Evolutionary conservation across 2,888 invertebrate genomes (phyloP).

Genomic region (Drosophila bunnanda): DNA sequence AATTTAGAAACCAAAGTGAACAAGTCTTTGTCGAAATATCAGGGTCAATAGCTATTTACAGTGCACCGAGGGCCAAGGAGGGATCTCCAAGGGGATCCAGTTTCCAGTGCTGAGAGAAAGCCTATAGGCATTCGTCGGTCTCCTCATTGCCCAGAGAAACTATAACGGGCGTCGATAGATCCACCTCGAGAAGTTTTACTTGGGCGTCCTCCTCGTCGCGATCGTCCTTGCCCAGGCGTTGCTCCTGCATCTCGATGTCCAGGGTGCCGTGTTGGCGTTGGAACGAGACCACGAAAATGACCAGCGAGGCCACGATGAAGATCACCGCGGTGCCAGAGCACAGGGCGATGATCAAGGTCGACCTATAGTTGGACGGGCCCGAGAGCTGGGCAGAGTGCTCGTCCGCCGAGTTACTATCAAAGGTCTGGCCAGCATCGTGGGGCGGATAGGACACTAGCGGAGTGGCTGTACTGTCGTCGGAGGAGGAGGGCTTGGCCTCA

Average conservation of each 20-base stretch:
- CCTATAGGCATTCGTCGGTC: constrained; percentile 74
- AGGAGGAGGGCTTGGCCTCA: constrained; percentile 51
- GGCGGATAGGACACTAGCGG: constrained; percentile 73
- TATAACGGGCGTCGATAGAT: constrained; percentile 68
- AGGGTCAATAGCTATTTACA: constrained; percentile 68
- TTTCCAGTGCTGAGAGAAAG: constrained; percentile 13
- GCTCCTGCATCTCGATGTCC: constrained; percentile 84
- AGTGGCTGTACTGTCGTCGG: constrained; percentile 69
- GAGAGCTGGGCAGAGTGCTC: constrained; percentile 75
- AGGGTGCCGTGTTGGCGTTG: constrained; percentile 82
- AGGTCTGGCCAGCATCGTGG: constrained; percentile 73
- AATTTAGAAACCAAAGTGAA: constrained; percentile 49
- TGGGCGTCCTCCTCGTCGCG: constrained; percentile 81
- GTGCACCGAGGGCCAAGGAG: constrained; percentile 22
- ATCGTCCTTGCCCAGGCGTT: constrained; percentile 80
- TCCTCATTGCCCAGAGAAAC: constrained; percentile 69
- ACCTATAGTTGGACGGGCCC: constrained; percentile 60
- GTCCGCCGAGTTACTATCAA: constrained; percentile 77
- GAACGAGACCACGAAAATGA: constrained; percentile 79
- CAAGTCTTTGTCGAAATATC: constrained; percentile 58
- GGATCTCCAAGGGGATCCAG: neutral
- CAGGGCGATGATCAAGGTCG: constrained; percentile 74
- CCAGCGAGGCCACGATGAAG: constrained; percentile 76
- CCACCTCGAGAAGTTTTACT: constrained; percentile 77
- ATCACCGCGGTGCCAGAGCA: constrained; percentile 78